phyloP scores from a whole-genome alignment of 1,140 invertebrate species.

The Coelopa frigida region DNA sequence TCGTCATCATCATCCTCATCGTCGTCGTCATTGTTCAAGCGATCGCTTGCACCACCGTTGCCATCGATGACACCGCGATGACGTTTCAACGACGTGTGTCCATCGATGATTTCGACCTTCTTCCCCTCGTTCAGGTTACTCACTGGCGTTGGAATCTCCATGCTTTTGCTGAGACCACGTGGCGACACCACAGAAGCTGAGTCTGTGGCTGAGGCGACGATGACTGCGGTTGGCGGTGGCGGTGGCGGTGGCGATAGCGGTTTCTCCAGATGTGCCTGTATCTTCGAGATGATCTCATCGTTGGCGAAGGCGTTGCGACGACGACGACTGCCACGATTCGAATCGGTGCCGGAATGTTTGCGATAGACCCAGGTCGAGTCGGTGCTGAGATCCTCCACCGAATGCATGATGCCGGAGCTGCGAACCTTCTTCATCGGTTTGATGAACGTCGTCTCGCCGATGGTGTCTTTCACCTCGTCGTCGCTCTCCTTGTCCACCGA shows the following conservation, averaged over 20 bases:
- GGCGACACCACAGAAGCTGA: slow-evolving; percentile 34
- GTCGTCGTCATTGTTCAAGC: slow-evolving; percentile 13
- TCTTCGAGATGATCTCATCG: slow-evolving; percentile 42
- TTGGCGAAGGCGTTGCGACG: slow-evolving; percentile 37
- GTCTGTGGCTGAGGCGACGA: no score
- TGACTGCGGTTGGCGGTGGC: no score
- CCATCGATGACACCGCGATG: slow-evolving; percentile 21
- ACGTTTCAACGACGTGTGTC: slow-evolving; percentile 17
- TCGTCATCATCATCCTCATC: slow-evolving; percentile 27
- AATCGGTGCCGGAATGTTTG: slow-evolving; percentile 45
- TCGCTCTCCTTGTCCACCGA: slow-evolving; percentile 48
- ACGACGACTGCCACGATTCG: slow-evolving; percentile 40
- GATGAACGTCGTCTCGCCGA: slow-evolving; percentile 50
- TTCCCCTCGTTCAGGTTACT: slow-evolving; percentile 36
- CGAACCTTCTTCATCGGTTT: slow-evolving; percentile 55
- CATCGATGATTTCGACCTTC: no score
- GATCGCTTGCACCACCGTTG: slow-evolving; percentile 15
- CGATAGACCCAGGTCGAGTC: slow-evolving; percentile 69
- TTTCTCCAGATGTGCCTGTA: slow-evolving; percentile 36
- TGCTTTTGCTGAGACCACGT: slow-evolving; percentile 42
- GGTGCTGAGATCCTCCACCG: slow-evolving; percentile 64
- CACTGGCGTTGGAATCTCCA: slow-evolving; percentile 43
- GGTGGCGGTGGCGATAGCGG: slow-evolving; percentile 26
- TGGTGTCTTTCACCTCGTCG: slow-evolving; percentile 51
- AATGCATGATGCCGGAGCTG: slow-evolving; percentile 61